Evolutionary conservation across 2,113 vertebrate species (phyloP).

Genomic region (Nestor notabilis): DNA sequence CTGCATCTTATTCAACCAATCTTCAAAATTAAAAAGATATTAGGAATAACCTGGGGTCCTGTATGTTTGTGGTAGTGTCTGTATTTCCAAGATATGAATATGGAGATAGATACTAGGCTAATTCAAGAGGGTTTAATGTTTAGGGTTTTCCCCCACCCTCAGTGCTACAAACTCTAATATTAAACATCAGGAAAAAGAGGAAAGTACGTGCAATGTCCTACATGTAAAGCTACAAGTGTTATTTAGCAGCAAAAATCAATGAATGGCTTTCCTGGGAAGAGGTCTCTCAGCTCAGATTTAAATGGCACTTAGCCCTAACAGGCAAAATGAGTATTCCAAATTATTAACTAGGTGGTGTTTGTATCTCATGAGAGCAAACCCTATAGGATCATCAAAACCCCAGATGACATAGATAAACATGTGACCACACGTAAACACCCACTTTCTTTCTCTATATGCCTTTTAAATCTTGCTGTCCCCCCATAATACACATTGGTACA

Average conservation of each 20-base stretch:
- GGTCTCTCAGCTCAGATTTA: not conserved
- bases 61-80: not conserved
- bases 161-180: not conserved
- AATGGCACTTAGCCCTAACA: not conserved
- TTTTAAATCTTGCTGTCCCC: not conserved
- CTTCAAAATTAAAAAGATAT: not conserved
- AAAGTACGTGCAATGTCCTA: not conserved
- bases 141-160: rapidly evolving
- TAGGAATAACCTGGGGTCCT: not conserved
- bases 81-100: not conserved
- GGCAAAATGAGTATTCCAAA: not conserved
- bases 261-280: not conserved
- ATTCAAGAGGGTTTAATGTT: not conserved
- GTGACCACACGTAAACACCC: not conserved
- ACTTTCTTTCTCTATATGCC: not conserved
- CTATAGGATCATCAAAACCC: not conserved
- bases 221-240: not conserved
- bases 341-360: not conserved
- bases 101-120: not conserved
- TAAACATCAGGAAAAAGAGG: not conserved
- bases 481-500: not conserved
- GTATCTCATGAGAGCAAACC: not conserved
- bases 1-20: not conserved
- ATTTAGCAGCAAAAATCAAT: not conserved
- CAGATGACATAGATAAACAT: not conserved